Base-by-base conservation (phyloP, 2,888 invertebrate genomes). In the Catocala fraxini region DNA sequence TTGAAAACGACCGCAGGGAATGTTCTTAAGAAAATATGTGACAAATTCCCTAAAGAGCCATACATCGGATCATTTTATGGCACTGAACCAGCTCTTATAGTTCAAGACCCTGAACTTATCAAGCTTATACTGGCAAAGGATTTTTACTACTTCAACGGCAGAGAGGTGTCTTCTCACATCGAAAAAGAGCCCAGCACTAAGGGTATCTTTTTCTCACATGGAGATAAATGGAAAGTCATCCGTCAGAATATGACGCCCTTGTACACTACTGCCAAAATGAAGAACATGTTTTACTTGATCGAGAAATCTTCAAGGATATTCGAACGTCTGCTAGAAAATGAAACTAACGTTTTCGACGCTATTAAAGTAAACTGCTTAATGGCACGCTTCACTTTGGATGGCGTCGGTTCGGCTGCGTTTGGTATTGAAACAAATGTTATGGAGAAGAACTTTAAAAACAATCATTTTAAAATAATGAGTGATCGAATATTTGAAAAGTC, bases 221-320 rank as follows among this genome's bases (percentile, higher is more conserved):
- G 67, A 13, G 63, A 67, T 12, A 56, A 64, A 34, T 79, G 78
- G 78, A 75, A 67, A 46, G 67, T 75, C 0, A 39, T 75, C 4
- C 65, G 78, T 6, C 77, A 79, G 47, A 74, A 73, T 47, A 7
- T 79, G 13, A 77, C 73, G 0, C 73, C 77, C 0, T 51, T 77
- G 2, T 79, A 75, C 34, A 65, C 77, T 6, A 71, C 75, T 0
- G 58, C 72, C 0, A 67, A 67, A 53, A 58, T 67, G 55, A 67
- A 61, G 54, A 72, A 65, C 13, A 79, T 81, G 77, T 81, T 77
- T 51, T 63, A 65, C 53, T 56, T 80, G 12, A 73, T 80, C 6
- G 71, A 79, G 7, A 70, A 72, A 12, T 77, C 77, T 56, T 51
- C 63, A 2, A 45, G 60, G 6, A 41, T 9, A 0, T 49, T 59